Base-by-base conservation (phyloP, 1,140 invertebrate genomes). In the Microplitis demolitor region DNA sequence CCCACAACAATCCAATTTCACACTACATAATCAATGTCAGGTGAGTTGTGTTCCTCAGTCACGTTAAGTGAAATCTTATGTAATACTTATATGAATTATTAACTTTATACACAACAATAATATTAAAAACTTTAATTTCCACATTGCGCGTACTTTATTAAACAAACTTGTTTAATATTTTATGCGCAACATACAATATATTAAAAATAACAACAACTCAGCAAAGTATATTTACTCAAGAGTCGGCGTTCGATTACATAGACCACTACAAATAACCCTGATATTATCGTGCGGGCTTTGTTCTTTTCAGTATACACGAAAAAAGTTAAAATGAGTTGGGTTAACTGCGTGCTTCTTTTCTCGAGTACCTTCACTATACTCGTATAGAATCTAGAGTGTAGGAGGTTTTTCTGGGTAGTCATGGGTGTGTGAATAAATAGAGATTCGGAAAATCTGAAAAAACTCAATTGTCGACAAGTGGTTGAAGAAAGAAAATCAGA, bases 1-100 rank as follows among this genome's bases (percentile, higher is more conserved):
- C 90, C 67, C 91, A 93, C 82, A 90, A 92, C 87, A 91, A 90
- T 79, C 89, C 90, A 69, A 90, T 94, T 78, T 89, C 88, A 73
- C 90, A 93, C 88, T 75, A 75, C 70, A 71, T 75, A 51, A 75
- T 75, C 67, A 75, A 75, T 64, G 69, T 75, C 35, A 67, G 74
- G 74, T 75, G 66, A 75, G 74, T 69, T 13, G 3, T 64, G n/a
- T 66, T 45, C 6, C 39, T 45, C 16, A 24, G 14, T 58, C 16
- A 58, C 56, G 24, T 58, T 58, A 4, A 58, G 24, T 58, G 56
- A 58, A 58, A 58, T 58, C 24, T 58, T 58, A 16, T 24, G 16
- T 24, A 16, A 58, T 31, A 11, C 24, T 31, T 54, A n/a, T 4
- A 54, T n/a, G n/a, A 54, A 4, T n/a, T 54, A n/a, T 54, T n/a